Conservation (phyloP, 2,888 invertebrate genomes). For the Leucophora obtusa region DNA sequence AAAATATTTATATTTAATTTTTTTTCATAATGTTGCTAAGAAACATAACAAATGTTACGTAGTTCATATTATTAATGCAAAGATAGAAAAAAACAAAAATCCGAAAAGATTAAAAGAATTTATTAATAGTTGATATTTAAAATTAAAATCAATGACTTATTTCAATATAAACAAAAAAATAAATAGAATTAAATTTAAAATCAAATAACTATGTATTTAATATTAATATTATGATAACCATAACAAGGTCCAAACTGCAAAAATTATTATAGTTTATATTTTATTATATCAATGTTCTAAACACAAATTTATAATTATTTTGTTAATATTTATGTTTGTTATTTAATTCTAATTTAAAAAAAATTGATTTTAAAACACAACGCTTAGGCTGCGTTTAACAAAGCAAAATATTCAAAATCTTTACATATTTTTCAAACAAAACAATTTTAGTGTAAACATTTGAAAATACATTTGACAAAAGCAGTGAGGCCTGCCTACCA, state of each 20-base stretch:
- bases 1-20: slow-evolving; percentile 15
- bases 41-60: not conserved
- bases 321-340: too few species aligned
- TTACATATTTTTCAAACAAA: too few species aligned
- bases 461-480: too few species aligned
- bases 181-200: slow-evolving; percentile 6
- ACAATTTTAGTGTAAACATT: too few species aligned
- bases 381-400: too few species aligned
- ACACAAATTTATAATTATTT: too few species aligned
- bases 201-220: slow-evolving; percentile 23
- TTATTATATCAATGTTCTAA: too few species aligned
- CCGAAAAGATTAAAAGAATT: slow-evolving; percentile 17
- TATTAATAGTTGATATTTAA: slow-evolving; percentile 50
- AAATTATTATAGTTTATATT: too few species aligned
- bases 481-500: too few species aligned
- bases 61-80: slow-evolving; percentile 7
- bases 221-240: slow-evolving; percentile 1
- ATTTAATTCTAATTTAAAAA: too few species aligned
- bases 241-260: slow-evolving; percentile 32
- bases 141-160: slow-evolving; percentile 30
- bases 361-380: too few species aligned
- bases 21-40: slow-evolving; percentile 24
- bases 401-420: too few species aligned
- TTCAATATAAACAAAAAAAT: slow-evolving; percentile 21
- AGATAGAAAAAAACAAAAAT: not conserved